Percentiles rank a stretch among this genome's conserved stretches.
Conservation (phyloP, 2,113 vertebrate species). For the Pelecanoides urinatrix region DNA sequence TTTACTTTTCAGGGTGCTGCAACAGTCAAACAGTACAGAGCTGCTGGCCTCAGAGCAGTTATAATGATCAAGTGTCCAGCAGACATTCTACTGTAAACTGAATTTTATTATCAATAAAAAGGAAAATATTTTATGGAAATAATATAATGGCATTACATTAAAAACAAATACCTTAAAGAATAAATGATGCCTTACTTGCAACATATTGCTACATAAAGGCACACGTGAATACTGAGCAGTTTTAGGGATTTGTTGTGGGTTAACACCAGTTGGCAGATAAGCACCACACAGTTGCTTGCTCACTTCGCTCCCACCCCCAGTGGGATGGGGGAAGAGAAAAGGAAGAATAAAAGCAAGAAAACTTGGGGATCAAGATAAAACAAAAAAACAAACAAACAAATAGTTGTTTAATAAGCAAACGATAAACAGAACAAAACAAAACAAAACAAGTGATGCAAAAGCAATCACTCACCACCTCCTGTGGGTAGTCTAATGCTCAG, state of each 20-base stretch:
- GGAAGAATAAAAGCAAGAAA: not conserved
- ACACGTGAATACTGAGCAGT: not conserved
- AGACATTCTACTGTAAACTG: not conserved
- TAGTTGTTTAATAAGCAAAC: not conserved
- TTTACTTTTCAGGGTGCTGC: not conserved
- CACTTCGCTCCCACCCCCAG: not conserved
- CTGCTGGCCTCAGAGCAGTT: not conserved
- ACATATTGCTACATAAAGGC: not conserved
- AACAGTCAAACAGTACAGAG: not conserved
- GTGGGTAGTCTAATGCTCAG: no score
- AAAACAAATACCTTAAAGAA: conserved; percentile 32
- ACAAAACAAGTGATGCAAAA: not conserved
- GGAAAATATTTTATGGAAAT: conserved; percentile 25
- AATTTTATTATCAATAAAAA: conserved; percentile 11
- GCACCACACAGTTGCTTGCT: not conserved
- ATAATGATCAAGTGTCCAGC: not conserved
- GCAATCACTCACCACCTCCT: not conserved
- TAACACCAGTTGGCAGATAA: not conserved
- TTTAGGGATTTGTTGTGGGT: not conserved
- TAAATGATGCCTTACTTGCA: not conserved
- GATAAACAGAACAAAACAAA: not conserved
- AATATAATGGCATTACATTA: not conserved
- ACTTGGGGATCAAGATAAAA: not conserved
- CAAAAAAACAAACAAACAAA: no score
- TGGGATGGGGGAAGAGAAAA: not conserved